Conservation (phyloP, 2,797 vertebrate genomes). For the Megaceryle alcyon region DNA sequence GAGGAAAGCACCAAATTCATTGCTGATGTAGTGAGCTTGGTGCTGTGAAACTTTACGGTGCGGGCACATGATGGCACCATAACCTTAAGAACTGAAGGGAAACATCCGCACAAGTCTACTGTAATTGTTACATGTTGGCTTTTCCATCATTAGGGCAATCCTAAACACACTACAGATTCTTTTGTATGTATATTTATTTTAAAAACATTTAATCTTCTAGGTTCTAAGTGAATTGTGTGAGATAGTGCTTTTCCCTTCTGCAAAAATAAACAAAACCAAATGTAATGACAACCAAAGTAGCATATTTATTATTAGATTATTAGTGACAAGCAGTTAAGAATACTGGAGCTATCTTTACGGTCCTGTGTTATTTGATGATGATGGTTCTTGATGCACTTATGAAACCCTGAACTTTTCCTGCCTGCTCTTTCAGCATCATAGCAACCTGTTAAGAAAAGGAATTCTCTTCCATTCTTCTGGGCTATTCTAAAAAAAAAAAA, state of each 20-base stretch:
- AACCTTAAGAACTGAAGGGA: not conserved
- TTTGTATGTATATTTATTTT: not conserved
- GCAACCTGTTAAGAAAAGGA: not conserved
- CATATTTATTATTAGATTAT: not conserved
- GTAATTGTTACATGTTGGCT: too few species aligned
- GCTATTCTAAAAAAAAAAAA: not conserved
- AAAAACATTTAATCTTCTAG: not conserved
- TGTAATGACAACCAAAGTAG: not conserved
- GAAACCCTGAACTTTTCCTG: not conserved
- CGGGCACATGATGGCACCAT: slow-evolving; percentile 15
- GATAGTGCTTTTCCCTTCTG: not conserved
- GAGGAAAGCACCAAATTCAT: not conserved
- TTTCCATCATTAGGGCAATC: not conserved
- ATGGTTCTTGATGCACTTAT: not conserved
- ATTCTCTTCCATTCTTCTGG: not conserved
- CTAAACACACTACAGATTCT: not conserved
- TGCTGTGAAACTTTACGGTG: not conserved
- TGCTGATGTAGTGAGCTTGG: not conserved
- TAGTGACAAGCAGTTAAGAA: not conserved
- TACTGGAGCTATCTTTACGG: not conserved
- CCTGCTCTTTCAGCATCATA: not conserved
- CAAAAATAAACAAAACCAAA: not conserved
- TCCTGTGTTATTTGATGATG: not conserved
- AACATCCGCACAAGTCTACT: rapidly evolving
- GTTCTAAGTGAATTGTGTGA: not conserved